A percentile compares a stretch with the other conserved stretches of the same genome.
phyloP scores from a whole-genome alignment of 2,113 vertebrate species.

The Hoplias malabaricus region DNA sequence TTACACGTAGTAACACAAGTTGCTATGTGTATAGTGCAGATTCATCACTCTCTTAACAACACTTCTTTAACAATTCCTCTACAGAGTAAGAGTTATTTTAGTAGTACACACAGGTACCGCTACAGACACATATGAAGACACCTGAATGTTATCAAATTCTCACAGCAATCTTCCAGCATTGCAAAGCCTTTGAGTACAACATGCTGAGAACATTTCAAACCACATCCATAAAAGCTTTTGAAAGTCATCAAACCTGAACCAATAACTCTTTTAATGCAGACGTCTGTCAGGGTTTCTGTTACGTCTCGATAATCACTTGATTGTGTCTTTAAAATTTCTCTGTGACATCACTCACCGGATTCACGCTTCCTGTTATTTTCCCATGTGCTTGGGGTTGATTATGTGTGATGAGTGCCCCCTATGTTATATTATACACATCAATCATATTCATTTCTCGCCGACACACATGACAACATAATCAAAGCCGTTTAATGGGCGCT shows the following conservation, averaged over 20 bases:
- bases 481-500: constrained; percentile 62
- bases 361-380: background rate
- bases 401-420: background rate
- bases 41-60: too few relatives aligned
- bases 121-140: too few relatives aligned
- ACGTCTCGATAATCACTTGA: background rate
- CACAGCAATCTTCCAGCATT: too few relatives aligned
- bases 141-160: too few relatives aligned
- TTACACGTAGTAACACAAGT: too few relatives aligned
- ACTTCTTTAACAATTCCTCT: too few relatives aligned
- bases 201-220: too few relatives aligned
- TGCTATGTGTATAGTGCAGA: too few relatives aligned
- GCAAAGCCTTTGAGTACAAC: too few relatives aligned
- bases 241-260: background rate
- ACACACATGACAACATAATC: constrained; percentile 75
- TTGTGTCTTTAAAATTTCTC: background rate
- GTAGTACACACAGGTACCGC: too few relatives aligned
- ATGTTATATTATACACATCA: constrained; percentile 59
- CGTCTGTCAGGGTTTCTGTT: background rate
- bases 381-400: background rate
- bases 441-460: constrained; percentile 70
- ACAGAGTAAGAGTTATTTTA: too few relatives aligned
- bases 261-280: background rate
- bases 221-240: too few relatives aligned
- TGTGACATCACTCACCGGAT: background rate